Base-by-base conservation (phyloP, 1,140 invertebrate genomes). In the Trichonephila clavipes region DNA sequence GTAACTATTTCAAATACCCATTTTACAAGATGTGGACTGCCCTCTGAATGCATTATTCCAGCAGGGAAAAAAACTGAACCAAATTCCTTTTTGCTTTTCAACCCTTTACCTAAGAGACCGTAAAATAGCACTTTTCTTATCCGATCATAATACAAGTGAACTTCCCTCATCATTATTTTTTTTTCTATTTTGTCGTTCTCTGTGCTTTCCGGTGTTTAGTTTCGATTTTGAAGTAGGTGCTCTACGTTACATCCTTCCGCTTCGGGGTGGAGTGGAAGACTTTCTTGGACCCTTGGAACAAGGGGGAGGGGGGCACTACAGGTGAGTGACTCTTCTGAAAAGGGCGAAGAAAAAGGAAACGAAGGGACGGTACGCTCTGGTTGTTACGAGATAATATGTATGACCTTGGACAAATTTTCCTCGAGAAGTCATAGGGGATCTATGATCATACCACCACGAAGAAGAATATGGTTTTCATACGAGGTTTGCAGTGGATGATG, bases 261-360 rank as follows among this genome's bases (percentile, higher is more conserved):
- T 85, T 28, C n/a, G 82, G 58, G 61, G 61, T 10, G 85, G 61
- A n/a, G 85, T 62, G 16, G n/a, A 64, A n/a, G 59, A 62, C 59
- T 64, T 64, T 59, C 62, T 87, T 21, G 85, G 40, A 16, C 81
- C 81, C n/a, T 83, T 6, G 18, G 8, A 87, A 58, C 16, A 12
- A 64, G 62, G 16, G 10, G 81, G 44, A 40, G 24, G 44, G 77
- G 40, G 40, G 18, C 40, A 8, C 18, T 14, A 40, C 85, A 87
- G 85, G 85, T 87, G 85, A 87, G 85, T 87, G 85, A 87, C 85
- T 87, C 61, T 87, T 86, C 62, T 87, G 61, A 62, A 64, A 51
- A 87, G 58, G 44, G 24, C 61, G 85, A 64, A 51, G 44, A 51
- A 87, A 64, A 51, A 34, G 85, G 59, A 87, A 64, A 87, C 58